phyloP scores from a whole-genome alignment of 2,888 invertebrate genomes.

The Penaeus monodon region DNA sequence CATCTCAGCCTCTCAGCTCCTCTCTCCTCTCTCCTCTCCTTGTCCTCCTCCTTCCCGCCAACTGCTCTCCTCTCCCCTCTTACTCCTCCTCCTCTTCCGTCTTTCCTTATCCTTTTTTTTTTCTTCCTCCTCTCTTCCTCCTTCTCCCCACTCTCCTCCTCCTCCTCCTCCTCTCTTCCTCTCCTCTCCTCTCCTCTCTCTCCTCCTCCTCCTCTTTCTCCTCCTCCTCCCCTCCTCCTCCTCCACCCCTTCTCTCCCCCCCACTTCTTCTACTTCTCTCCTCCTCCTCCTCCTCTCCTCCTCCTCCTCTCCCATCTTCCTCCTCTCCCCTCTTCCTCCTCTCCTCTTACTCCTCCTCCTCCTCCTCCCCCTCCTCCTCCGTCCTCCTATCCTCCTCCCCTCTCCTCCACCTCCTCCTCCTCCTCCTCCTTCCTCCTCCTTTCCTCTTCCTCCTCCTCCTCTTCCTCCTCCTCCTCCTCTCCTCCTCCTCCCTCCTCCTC shows the following conservation, averaged over 20 bases:
- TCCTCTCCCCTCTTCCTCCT: background rate
- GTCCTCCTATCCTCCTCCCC: background rate
- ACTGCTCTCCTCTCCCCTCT: no score
- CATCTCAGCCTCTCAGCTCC: background rate
- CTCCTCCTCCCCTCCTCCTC: no score
- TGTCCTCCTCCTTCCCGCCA: background rate
- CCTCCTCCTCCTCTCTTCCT: background rate
- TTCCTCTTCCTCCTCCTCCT: background rate
- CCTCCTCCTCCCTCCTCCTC: background rate
- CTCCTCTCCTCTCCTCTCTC: no score
- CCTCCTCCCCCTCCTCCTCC: background rate
- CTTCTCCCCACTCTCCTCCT: background rate
- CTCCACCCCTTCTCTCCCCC: background rate
- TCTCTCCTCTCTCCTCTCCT: constrained; percentile 1
- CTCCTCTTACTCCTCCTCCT: background rate
- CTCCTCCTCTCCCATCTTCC: no score
- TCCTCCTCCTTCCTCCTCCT: constrained; percentile 5
- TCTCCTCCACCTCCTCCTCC: background rate
- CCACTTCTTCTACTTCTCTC: background rate
- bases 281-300: background rate
- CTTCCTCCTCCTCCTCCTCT: background rate
- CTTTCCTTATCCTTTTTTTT: no score
- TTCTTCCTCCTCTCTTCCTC: no score
- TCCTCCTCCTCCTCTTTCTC: background rate
- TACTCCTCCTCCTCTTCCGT: no score